Evolutionary conservation across 2,113 vertebrate species (phyloP).

Genomic region (Gulo gulo): DNA sequence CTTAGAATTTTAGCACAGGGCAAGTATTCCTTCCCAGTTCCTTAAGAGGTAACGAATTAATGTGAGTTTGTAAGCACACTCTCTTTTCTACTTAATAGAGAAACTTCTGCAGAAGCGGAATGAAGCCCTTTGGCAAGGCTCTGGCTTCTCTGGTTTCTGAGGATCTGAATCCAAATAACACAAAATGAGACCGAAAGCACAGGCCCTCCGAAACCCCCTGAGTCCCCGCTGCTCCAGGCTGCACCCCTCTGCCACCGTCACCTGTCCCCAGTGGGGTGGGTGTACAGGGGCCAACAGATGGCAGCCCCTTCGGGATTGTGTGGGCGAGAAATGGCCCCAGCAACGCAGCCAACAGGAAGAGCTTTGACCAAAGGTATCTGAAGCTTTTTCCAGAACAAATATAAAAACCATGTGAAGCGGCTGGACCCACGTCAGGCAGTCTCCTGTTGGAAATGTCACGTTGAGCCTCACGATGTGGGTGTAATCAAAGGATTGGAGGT

Average conservation of each 20-base stretch:
- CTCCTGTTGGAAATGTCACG: constrained; percentile 59
- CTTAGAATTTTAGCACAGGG: background rate
- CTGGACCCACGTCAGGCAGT: background rate
- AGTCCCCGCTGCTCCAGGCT: background rate
- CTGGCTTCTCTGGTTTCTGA: background rate
- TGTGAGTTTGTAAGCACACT: background rate
- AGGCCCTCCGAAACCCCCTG: background rate
- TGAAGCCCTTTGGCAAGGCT: background rate
- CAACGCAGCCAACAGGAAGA: constrained; percentile 20
- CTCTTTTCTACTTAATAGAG: background rate
- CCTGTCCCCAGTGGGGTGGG: background rate
- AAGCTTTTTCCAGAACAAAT: constrained; percentile 66
- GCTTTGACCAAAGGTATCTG: constrained; percentile 64
- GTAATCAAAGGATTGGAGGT: background rate
- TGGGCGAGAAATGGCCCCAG: constrained; percentile 7
- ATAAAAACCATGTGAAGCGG: constrained; percentile 58
- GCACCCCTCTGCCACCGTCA: background rate
- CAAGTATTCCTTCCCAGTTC: background rate
- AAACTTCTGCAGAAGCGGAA: background rate
- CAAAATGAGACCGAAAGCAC: background rate
- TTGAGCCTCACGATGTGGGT: background rate
- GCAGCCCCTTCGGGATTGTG: background rate
- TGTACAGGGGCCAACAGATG: background rate
- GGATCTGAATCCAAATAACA: background rate
- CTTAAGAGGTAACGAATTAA: background rate